These are phyloP conservation scores for Perizoma flavofasciatum DNA, from an alignment of 2,888 invertebrate species.

Conservation along the genomic window DNA sequence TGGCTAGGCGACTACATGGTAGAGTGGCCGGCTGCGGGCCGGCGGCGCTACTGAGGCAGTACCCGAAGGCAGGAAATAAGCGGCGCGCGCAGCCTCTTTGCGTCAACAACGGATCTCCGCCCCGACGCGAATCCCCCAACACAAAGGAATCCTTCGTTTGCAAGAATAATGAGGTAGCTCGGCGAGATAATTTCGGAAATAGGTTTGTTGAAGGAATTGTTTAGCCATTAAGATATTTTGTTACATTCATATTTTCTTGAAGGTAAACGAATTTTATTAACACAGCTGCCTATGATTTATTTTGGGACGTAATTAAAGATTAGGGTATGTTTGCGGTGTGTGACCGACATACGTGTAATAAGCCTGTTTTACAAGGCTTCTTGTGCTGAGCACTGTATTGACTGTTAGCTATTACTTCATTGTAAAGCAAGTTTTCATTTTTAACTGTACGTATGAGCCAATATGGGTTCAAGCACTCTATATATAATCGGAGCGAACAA, in stretches of 20 bases:
- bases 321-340: no score
- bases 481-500: conserved; percentile 5
- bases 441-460: neutral
- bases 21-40: conserved; percentile 77
- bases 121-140: conserved; percentile 45
- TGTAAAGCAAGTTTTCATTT: neutral
- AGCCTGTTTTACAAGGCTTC: conserved; percentile 3
- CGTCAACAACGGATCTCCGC: conserved; percentile 75
- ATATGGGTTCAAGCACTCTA: neutral
- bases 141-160: conserved; percentile 50
- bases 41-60: conserved; percentile 73
- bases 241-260: neutral
- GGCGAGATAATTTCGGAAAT: conserved; percentile 25
- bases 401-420: neutral
- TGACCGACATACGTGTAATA: no score
- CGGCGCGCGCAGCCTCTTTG: conserved; percentile 73
- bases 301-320: neutral
- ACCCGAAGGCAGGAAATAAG: conserved; percentile 34
- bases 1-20: conserved; percentile 61
- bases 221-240: neutral
- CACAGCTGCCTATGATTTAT: neutral
- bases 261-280: neutral
- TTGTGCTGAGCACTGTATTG: neutral
- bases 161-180: conserved; percentile 18
- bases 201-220: conserved; percentile 5